Evolutionary conservation across 2,113 vertebrate species (phyloP).

Genomic region (Hymenochirus boettgeri): DNA sequence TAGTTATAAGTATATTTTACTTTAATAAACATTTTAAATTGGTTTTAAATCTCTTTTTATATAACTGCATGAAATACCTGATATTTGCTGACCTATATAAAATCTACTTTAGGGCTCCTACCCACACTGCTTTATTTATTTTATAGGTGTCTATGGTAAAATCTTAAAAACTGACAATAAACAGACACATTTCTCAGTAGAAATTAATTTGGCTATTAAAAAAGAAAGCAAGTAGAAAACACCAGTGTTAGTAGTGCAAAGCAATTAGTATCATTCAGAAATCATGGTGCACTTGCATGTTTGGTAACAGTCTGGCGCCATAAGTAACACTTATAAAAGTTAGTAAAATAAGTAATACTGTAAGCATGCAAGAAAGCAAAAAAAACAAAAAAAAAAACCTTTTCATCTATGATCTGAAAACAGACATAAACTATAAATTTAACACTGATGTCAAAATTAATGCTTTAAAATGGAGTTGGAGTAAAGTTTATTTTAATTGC

Average conservation of each 20-base stretch:
- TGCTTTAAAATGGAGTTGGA: constrained; percentile 20
- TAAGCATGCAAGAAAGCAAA: constrained; percentile 51
- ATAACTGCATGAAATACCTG: neutral
- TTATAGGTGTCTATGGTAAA: constrained; percentile 23
- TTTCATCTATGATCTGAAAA: too few species aligned
- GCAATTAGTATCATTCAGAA: constrained; percentile 64
- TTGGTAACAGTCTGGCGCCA: constrained; percentile 49
- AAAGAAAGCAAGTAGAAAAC: constrained; percentile 45
- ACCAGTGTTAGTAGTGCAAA: constrained; percentile 62
- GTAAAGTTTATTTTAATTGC: too few species aligned
- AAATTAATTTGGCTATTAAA: constrained; percentile 58
- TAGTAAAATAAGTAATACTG: constrained; percentile 63
- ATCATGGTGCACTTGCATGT: constrained; percentile 55
- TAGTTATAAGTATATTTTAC: too few species aligned
- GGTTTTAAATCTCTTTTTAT: too few species aligned
- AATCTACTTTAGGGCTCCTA: constrained; percentile 4
- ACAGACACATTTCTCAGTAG: constrained; percentile 11
- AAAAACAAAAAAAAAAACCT: too few species aligned
- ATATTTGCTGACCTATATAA: neutral
- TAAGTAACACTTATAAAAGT: constrained; percentile 61
- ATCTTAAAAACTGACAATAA: constrained; percentile 34
- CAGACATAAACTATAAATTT: constrained; percentile 6
- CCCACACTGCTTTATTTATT: constrained; percentile 12
- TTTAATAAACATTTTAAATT: too few species aligned
- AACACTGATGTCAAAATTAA: constrained; percentile 37